These are phyloP conservation scores for Fistularia tabacaria DNA, from an alignment of 2,797 vertebrate genomes.

Conservation along the genomic window DNA sequence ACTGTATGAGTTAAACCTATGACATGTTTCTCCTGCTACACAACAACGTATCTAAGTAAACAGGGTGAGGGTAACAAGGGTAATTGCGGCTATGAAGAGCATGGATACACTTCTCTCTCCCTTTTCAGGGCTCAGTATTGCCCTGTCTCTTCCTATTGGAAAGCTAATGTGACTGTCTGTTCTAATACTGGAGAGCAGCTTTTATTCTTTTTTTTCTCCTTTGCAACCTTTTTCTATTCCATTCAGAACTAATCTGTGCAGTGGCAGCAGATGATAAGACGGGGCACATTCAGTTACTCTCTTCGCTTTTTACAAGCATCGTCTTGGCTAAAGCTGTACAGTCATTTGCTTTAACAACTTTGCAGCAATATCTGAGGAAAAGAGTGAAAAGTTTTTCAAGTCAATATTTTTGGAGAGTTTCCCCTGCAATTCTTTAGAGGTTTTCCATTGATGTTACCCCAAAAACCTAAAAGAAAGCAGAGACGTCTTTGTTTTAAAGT, in stretches of 20 bases:
- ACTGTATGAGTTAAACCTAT: slow-evolving; percentile 72
- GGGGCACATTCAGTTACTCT: slow-evolving; percentile 60
- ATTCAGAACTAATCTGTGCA: slow-evolving; percentile 73
- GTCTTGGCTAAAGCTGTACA: slow-evolving; percentile 39
- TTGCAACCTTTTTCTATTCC: slow-evolving; percentile 70
- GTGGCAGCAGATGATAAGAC: slow-evolving; percentile 73
- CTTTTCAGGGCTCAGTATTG: slow-evolving; percentile 64
- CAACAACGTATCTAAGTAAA: slow-evolving; percentile 56
- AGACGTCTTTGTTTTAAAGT: slow-evolving; percentile 66
- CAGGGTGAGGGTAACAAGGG: slow-evolving; percentile 31
- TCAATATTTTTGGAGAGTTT: slow-evolving; percentile 20
- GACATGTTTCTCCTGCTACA: slow-evolving; percentile 63
- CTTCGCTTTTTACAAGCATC: slow-evolving; percentile 46
- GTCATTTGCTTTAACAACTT: slow-evolving; percentile 65
- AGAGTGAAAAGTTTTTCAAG: slow-evolving; percentile 56
- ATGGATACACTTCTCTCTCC: slow-evolving; percentile 51
- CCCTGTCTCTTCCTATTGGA: slow-evolving; percentile 77
- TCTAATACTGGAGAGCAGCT: slow-evolving; percentile 77
- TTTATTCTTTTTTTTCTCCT: slow-evolving; percentile 56
- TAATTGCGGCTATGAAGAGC: slow-evolving; percentile 16
- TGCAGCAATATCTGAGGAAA: slow-evolving; percentile 32
- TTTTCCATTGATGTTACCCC: slow-evolving; percentile 5
- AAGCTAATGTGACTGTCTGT: slow-evolving; percentile 80
- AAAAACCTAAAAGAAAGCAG: slow-evolving; percentile 59
- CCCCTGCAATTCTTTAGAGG: neutral